phyloP scores from a whole-genome alignment of 1,140 invertebrate species.

The Caenorhabditis brenneri region DNA sequence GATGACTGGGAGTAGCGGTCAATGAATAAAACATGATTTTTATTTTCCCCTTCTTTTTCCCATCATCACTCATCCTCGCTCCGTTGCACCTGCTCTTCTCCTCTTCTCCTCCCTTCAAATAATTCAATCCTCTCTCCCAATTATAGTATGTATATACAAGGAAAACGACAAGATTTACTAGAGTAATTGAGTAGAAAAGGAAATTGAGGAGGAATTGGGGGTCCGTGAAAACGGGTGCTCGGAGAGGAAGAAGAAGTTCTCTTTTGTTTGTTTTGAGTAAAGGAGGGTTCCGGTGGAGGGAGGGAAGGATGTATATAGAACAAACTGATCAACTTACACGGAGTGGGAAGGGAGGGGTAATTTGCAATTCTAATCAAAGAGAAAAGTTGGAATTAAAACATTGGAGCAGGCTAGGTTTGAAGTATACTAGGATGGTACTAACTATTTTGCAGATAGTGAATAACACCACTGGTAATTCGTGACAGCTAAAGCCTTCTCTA shows the following conservation, averaged over 20 bases:
- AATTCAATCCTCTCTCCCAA: not conserved
- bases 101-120: not conserved
- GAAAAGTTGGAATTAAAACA: too few relatives aligned
- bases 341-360: not conserved
- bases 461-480: too few relatives aligned
- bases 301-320: not conserved
- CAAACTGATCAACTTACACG: conserved; percentile 20
- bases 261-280: not conserved
- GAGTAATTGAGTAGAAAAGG: conserved; percentile 37
- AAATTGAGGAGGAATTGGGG: not conserved
- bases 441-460: too few relatives aligned
- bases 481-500: too few relatives aligned
- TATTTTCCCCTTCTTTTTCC: not conserved
- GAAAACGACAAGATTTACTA: too few relatives aligned
- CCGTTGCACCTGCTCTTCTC: conserved; percentile 11
- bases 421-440: too few relatives aligned
- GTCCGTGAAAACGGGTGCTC: not conserved
- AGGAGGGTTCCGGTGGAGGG: not conserved
- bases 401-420: too few relatives aligned
- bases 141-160: not conserved
- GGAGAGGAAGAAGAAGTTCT: too few relatives aligned
- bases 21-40: conserved; percentile 18
- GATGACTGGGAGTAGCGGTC: not conserved
- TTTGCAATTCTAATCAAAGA: conserved; percentile 9
- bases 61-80: conserved; percentile 21